These are phyloP conservation scores for Plebejus melissa DNA, from an alignment of 2,888 invertebrate genomes.

Conservation along the genomic window DNA sequence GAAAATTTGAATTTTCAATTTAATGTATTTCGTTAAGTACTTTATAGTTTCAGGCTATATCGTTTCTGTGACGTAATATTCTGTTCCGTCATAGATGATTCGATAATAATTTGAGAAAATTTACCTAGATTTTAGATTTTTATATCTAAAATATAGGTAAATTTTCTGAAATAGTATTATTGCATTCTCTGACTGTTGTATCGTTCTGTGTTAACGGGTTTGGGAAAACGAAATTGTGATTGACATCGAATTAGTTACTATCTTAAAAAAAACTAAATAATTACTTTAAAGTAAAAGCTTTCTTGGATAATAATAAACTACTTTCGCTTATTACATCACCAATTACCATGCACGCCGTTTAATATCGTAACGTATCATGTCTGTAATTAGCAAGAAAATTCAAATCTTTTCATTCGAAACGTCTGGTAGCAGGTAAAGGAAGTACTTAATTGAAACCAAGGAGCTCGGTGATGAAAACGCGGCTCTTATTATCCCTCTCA, in stretches of 20 bases:
- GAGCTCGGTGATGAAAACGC: background rate
- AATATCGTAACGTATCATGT: background rate
- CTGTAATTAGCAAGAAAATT: background rate
- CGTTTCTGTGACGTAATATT: background rate
- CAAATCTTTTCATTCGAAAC: background rate
- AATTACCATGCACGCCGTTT: too few relatives aligned
- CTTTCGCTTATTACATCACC: too few relatives aligned
- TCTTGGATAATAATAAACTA: too few relatives aligned
- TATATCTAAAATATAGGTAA: background rate
- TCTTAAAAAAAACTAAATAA: too few relatives aligned
- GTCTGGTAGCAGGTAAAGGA: background rate
- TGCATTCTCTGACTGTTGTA: background rate
- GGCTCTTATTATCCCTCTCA: constrained; percentile 12
- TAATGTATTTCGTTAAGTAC: background rate
- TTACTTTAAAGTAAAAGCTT: too few relatives aligned
- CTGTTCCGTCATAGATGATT: too few relatives aligned
- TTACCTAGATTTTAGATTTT: background rate
- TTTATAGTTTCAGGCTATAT: background rate
- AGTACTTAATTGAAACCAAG: constrained; percentile 9
- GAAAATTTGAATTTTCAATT: constrained; percentile 17
- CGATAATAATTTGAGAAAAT: background rate
- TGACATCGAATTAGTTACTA: too few relatives aligned
- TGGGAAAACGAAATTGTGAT: too few relatives aligned
- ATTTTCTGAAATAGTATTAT: too few relatives aligned
- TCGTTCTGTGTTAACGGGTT: too few relatives aligned